Conservation (phyloP, 92 coral and sea anemone genomes). For the Porites cylindrica region DNA sequence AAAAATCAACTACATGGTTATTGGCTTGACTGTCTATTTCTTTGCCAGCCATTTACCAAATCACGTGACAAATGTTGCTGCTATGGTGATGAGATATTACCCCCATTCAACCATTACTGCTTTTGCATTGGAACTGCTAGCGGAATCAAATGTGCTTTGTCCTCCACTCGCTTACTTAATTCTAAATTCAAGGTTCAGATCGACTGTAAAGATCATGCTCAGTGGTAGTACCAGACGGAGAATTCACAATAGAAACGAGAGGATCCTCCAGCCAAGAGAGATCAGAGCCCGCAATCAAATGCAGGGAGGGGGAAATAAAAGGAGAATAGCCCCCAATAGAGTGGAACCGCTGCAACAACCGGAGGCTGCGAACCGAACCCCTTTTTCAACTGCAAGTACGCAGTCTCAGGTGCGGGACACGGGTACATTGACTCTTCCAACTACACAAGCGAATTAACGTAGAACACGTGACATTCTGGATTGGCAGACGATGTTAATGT, state of each 20-base stretch:
- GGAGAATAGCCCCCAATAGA: neutral
- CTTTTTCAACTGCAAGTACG: neutral
- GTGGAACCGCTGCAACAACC: neutral
- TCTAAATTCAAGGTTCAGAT: constrained; percentile 13
- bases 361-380: neutral
- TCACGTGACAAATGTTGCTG: constrained; percentile 11
- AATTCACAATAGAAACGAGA: no score
- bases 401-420: neutral
- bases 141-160: neutral
- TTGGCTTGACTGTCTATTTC: constrained; percentile 14
- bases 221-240: neutral
- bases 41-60: constrained; percentile 14
- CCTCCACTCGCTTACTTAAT: constrained; percentile 1
- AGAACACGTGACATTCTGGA: no score
- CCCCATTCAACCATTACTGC: neutral
- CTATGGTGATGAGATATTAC: constrained; percentile 25
- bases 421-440: no score
- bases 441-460: no score
- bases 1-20: constrained; percentile 19
- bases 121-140: constrained; percentile 8
- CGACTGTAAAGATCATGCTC: neutral
- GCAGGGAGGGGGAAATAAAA: neutral
- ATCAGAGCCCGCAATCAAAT: neutral
- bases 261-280: neutral
- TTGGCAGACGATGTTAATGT: no score